Conservation (phyloP, 1,140 invertebrate species). For the Drosophila nigrodunni region DNA sequence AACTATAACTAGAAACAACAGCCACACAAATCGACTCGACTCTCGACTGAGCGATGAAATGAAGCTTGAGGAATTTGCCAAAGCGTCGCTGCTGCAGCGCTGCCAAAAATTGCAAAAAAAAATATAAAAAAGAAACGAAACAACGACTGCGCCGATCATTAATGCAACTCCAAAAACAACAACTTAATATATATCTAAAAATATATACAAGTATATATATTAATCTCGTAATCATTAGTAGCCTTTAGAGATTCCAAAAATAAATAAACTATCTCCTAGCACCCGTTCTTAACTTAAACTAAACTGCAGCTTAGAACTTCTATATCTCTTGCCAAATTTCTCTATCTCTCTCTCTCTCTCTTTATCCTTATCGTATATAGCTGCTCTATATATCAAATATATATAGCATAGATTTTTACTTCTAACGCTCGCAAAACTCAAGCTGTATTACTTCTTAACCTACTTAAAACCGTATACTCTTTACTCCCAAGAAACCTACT, state of each 20-base stretch:
- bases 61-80: slow-evolving; percentile 80
- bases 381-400: slow-evolving; percentile 19
- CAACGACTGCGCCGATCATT: slow-evolving; percentile 73
- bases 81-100: slow-evolving; percentile 79
- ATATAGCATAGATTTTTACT: slow-evolving; percentile 23
- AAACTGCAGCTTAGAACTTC: slow-evolving; percentile 44
- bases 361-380: slow-evolving; percentile 30
- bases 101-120: slow-evolving; percentile 42
- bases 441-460: slow-evolving; percentile 22
- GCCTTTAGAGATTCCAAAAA: slow-evolving; percentile 42
- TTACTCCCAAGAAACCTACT: slow-evolving; percentile 20
- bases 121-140: slow-evolving; percentile 55
- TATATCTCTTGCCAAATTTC: slow-evolving; percentile 21
- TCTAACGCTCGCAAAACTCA: slow-evolving; percentile 30
- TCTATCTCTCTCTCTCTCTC: slow-evolving; percentile 34
- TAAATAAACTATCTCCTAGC: slow-evolving; percentile 40
- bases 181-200: slow-evolving; percentile 26
- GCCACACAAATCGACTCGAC: slow-evolving; percentile 46
- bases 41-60: slow-evolving; percentile 38
- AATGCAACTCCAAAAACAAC: slow-evolving; percentile 43
- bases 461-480: slow-evolving; percentile 20
- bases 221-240: slow-evolving; percentile 49
- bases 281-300: slow-evolving; percentile 30
- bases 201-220: slow-evolving; percentile 55
- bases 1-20: slow-evolving; percentile 33